These are phyloP conservation scores for Tiphia femorata DNA, from an alignment of 2,888 invertebrate genomes.

Conservation along the genomic window DNA sequence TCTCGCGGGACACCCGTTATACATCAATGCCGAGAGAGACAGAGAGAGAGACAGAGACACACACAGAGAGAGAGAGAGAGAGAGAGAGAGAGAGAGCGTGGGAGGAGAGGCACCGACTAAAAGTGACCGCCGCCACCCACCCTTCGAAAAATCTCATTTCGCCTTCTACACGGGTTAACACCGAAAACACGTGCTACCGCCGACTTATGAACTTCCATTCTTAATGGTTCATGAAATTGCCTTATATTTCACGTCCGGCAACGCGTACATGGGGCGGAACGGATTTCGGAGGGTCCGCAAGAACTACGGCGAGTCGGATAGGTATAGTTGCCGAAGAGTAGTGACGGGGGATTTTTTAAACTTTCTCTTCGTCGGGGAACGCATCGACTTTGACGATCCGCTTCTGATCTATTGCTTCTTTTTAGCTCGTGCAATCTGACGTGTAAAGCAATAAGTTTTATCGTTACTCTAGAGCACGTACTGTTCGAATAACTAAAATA, in stretches of 20 bases:
- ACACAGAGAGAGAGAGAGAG: background rate
- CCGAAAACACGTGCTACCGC: conserved; percentile 60
- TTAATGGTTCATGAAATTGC: conserved; percentile 64
- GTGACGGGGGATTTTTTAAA: conserved; percentile 18
- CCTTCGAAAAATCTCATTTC: conserved; percentile 60
- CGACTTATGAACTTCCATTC: conserved; percentile 62
- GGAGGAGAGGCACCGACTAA: too few species aligned
- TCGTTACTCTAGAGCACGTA: too few species aligned
- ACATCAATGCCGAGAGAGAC: conserved; percentile 38
- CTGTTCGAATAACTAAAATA: too few species aligned
- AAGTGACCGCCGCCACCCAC: too few species aligned
- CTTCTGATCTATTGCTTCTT: conserved; percentile 13
- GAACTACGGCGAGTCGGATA: conserved; percentile 5
- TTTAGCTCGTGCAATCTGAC: too few species aligned
- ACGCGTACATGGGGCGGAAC: conserved; percentile 46
- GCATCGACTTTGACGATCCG: background rate
- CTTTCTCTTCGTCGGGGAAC: conserved; percentile 1
- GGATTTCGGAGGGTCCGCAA: conserved; percentile 34
- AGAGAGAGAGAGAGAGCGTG: background rate
- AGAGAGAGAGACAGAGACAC: background rate
- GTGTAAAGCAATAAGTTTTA: too few species aligned
- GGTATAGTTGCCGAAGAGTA: conserved; percentile 17
- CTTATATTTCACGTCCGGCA: conserved; percentile 59
- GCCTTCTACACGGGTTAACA: conserved; percentile 61
- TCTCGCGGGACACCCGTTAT: conserved; percentile 41